Percentiles rank a stretch among this genome's conserved stretches.
phyloP scores from a whole-genome alignment of 2,113 vertebrate genomes.

The Merops nubicus region DNA sequence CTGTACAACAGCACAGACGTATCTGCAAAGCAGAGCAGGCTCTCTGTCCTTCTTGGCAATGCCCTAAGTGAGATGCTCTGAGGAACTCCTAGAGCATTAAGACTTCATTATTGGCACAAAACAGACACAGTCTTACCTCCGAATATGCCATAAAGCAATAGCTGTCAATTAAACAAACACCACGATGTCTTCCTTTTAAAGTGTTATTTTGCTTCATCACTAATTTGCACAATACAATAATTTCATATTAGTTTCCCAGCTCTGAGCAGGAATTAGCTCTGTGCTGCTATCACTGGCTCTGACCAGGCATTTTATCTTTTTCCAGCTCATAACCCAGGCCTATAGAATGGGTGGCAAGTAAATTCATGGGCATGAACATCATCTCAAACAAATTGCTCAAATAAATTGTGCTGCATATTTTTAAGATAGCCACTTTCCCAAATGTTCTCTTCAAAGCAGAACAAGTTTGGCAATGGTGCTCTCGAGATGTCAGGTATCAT shows the following conservation, averaged over 20 bases:
- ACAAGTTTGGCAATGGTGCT: background rate
- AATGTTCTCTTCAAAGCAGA: background rate
- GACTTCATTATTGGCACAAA: conserved; percentile 12
- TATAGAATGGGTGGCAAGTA: conserved; percentile 9
- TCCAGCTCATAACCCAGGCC: conserved; percentile 55
- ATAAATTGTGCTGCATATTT: conserved; percentile 31
- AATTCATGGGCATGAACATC: conserved; percentile 34
- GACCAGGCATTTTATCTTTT: conserved; percentile 40
- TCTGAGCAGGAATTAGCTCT: conserved; percentile 12
- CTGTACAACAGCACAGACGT: background rate
- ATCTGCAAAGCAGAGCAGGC: background rate
- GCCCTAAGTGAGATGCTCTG: background rate
- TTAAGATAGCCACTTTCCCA: conserved; percentile 17
- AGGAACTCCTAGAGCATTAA: background rate
- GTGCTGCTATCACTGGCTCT: background rate
- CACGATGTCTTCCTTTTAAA: conserved; percentile 1
- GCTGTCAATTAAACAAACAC: conserved; percentile 46
- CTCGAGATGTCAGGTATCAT: conserved; percentile 47
- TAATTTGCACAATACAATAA: conserved; percentile 11
- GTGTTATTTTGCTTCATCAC: conserved; percentile 11
- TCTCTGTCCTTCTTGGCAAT: background rate
- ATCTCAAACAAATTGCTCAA: conserved; percentile 44
- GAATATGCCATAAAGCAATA: background rate
- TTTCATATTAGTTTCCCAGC: background rate
- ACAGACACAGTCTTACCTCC: background rate